Conservation (phyloP, 1,140 invertebrate species). For the Parasteatoda tepidariorum region DNA sequence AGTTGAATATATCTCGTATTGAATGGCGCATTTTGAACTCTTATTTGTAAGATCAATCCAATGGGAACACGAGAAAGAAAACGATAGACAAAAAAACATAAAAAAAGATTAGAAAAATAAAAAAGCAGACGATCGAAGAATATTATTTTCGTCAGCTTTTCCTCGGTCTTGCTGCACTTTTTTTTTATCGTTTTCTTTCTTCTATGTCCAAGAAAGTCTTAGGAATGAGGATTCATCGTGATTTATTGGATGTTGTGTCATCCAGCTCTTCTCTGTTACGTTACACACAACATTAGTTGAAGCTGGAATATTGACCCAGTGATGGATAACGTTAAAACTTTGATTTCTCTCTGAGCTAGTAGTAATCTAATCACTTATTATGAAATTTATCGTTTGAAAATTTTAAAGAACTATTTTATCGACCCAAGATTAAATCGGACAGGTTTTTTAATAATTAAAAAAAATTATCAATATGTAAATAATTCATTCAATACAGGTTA, state of each 20-base stretch:
- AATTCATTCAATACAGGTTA: too few relatives aligned
- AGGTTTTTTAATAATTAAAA: too few relatives aligned
- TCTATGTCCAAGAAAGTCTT: not conserved
- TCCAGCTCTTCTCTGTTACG: not conserved
- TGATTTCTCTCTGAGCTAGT: too few relatives aligned
- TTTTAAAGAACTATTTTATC: too few relatives aligned
- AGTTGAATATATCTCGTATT: too few relatives aligned
- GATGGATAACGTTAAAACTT: too few relatives aligned
- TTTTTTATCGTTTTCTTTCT: not conserved
- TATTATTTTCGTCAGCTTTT: constrained; percentile 37
- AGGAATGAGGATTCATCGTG: not conserved
- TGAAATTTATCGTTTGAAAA: too few relatives aligned
- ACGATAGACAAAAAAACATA: not conserved
- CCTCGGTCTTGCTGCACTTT: not conserved
- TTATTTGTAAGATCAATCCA: constrained; percentile 35
- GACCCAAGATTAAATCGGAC: too few relatives aligned
- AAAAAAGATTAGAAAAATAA: not conserved
- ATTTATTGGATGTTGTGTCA: constrained; percentile 22
- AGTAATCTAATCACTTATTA: too few relatives aligned
- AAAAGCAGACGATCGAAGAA: constrained; percentile 34
- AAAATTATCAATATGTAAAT: too few relatives aligned
- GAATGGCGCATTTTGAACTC: too few relatives aligned
- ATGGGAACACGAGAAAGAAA: not conserved
- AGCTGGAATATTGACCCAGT: too few relatives aligned
- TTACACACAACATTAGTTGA: not conserved